These are phyloP conservation scores for Macroglossus sobrinus DNA, from an alignment of 2,113 vertebrate genomes.

Conservation along the genomic window DNA sequence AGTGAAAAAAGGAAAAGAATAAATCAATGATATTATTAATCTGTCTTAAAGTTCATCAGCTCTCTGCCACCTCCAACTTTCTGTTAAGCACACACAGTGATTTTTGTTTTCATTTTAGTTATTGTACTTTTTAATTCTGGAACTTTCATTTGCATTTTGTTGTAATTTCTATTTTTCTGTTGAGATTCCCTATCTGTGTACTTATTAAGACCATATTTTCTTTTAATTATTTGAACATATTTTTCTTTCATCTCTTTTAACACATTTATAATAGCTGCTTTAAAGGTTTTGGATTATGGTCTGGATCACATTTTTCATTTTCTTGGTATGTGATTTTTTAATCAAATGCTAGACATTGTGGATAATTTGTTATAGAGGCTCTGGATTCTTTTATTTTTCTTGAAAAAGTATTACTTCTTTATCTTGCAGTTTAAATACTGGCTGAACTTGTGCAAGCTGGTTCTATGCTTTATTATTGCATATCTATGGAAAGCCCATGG, in stretches of 20 bases:
- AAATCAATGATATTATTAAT: constrained; percentile 65
- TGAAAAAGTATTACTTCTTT: background rate
- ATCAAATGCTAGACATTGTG: background rate
- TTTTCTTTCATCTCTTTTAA: constrained; percentile 17
- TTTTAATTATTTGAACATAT: constrained; percentile 12
- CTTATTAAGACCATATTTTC: background rate
- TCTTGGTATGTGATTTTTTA: background rate
- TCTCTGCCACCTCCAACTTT: constrained; percentile 39
- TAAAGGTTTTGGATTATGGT: background rate
- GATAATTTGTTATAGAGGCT: background rate
- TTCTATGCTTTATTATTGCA: background rate
- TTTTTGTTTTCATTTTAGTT: constrained; percentile 11
- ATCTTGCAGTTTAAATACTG: background rate
- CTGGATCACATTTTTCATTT: background rate
- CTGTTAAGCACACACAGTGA: background rate
- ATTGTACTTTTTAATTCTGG: background rate
- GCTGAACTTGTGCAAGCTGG: background rate
- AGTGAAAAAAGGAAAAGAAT: constrained; percentile 32
- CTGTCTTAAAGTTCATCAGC: constrained; percentile 50
- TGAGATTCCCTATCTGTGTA: background rate
- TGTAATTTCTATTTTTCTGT: constrained; percentile 2
- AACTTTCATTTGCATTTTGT: constrained; percentile 7
- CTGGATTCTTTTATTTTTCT: constrained; percentile 8
- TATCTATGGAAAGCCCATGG: background rate
- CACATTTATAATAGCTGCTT: background rate